Evolutionary conservation across 1,140 invertebrate genomes (phyloP), one percentile per base, ranked within the genome.

Genomic region (Megalopta genalis): DNA sequence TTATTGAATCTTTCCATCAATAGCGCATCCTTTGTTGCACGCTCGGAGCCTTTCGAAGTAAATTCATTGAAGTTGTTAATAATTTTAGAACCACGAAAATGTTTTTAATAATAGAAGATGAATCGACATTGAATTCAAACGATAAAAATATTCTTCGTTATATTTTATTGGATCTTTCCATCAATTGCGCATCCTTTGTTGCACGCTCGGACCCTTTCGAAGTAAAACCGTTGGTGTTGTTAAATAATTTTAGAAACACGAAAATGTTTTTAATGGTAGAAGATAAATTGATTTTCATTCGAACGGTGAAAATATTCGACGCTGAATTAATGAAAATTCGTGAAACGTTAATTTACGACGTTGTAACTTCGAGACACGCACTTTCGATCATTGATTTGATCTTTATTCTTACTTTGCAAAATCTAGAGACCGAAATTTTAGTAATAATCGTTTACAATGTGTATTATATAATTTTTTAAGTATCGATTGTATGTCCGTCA

Each of bases 131-230:
- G 16, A 52, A 52, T 21, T 52, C 3, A 18, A 52, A 46, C 9
- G 14, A 32, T 32, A 32, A 32, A 32, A 32, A 32, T 32, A 32
- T 32, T 32, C 32, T 32, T 32, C 32, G 32, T 4, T 32, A 4
- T 32, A 32, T 32, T 32, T 71, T 54, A 71, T 71, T 27, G 16
- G 27, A 52, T 0, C n/a, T 7, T 62, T 77, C 46, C n/a, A 63
- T 71, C 67, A 42, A 52, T 52, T 57, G 32, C 4, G 75, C 7
- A 18, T n/a, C 32, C 37, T 63, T 77, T 72, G 75, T 70, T 70
- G 21, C 12, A 46, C 3, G 25, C 27, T 64, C 52, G 37, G 18
- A 8, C 6, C 57, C 57, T 62, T 54, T 46, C 37, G 25, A 32
- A 62, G 21, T 16, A n/a, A 77, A 42, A 14, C 27, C 18, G 10